phyloP scores from a whole-genome alignment of 2,113 vertebrate species.

The Solea senegalensis region DNA sequence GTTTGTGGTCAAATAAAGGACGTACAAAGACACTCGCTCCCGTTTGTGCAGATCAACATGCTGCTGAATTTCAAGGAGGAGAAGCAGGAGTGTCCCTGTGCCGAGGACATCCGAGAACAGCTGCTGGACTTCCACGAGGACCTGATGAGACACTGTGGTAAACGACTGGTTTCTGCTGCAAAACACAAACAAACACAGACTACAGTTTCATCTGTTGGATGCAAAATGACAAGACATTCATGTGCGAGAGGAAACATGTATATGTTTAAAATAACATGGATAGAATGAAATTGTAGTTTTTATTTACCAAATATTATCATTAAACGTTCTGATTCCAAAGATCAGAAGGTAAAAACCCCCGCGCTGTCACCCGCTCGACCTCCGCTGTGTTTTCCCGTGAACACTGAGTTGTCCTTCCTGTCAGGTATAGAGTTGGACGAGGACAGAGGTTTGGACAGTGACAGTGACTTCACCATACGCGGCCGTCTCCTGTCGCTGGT shows the following conservation, averaged over 20 bases:
- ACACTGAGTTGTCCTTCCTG: background rate
- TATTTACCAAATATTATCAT: too few relatives aligned
- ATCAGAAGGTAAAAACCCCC: too few relatives aligned
- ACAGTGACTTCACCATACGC: slow-evolving; percentile 88
- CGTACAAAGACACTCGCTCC: background rate
- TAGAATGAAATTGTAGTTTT: too few relatives aligned
- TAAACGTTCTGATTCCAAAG: too few relatives aligned
- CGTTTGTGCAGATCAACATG: slow-evolving; percentile 90
- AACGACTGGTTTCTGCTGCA: background rate
- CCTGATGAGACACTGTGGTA: slow-evolving; percentile 96
- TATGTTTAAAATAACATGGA: too few relatives aligned
- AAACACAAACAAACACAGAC: too few relatives aligned
- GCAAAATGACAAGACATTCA: too few relatives aligned
- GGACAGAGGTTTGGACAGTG: slow-evolving; percentile 84
- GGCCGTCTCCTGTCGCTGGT: slow-evolving; percentile 91
- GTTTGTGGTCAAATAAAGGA: too few relatives aligned
- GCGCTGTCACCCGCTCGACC: too few relatives aligned
- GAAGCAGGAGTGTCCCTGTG: slow-evolving; percentile 94
- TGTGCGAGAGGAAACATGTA: too few relatives aligned
- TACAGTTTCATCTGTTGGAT: too few relatives aligned
- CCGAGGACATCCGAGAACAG: slow-evolving; percentile 90
- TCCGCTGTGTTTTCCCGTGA: background rate
- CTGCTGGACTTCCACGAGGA: slow-evolving; percentile 95
- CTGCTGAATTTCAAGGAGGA: slow-evolving; percentile 95
- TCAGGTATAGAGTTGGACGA: slow-evolving; percentile 92